A percentile compares a stretch with the other conserved stretches of the same genome.
Evolutionary conservation across 2,113 vertebrate genomes (phyloP).

Genomic region (Empidonax alnorum): DNA sequence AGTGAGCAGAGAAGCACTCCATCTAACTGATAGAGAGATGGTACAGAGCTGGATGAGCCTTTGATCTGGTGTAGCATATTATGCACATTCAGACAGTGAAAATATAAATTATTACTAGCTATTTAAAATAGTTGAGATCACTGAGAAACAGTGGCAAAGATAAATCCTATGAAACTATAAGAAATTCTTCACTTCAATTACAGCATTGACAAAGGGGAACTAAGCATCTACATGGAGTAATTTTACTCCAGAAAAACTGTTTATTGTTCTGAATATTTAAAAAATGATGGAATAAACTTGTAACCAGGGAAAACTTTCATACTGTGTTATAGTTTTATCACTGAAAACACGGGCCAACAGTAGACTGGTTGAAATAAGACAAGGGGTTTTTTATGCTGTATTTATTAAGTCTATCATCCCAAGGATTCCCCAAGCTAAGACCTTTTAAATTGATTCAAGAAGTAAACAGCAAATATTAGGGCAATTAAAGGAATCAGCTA

Average conservation of each 20-base stretch:
- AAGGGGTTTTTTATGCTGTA: background rate
- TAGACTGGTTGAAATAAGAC: background rate
- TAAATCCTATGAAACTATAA: background rate
- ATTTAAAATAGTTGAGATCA: background rate
- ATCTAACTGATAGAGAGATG: background rate
- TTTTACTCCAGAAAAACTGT: background rate
- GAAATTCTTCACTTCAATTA: background rate
- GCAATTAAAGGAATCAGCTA: background rate
- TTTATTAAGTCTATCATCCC: background rate
- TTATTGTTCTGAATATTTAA: background rate
- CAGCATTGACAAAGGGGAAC: background rate
- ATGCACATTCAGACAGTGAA: background rate
- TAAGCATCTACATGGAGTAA: background rate
- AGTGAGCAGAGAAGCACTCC: background rate
- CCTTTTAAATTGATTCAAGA: background rate
- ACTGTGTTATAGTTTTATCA: background rate
- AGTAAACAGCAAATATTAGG: background rate
- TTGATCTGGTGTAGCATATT: background rate
- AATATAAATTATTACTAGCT: background rate
- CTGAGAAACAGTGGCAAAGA: background rate
- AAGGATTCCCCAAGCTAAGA: background rate
- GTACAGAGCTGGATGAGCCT: background rate
- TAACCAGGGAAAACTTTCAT: background rate
- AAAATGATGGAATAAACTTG: background rate
- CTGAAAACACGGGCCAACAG: background rate